These are phyloP conservation scores for Xylocampa areola DNA, from an alignment of 2,888 invertebrate genomes.

Conservation along the genomic window DNA sequence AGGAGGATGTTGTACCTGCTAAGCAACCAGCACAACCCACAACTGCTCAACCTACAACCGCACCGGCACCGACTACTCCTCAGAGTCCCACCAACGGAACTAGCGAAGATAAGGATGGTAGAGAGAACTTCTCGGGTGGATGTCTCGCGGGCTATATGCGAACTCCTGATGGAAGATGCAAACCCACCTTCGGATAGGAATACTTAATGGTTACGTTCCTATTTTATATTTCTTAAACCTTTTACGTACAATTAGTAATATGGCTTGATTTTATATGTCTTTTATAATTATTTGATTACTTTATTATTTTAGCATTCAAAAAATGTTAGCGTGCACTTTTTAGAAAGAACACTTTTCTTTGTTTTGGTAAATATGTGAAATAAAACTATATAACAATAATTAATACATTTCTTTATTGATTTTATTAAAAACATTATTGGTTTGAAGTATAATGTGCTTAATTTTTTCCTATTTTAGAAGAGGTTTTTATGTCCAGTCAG, in stretches of 20 bases:
- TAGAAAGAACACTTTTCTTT: no score
- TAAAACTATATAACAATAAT: no score
- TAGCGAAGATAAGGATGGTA: constrained; percentile 53
- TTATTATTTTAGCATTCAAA: background rate
- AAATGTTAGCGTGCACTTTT: no score
- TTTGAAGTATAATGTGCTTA: no score
- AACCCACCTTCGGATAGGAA: constrained; percentile 61
- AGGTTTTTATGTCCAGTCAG: no score
- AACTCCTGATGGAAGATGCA: constrained; percentile 80
- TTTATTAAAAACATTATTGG: no score
- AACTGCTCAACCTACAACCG: constrained; percentile 12
- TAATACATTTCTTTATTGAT: no score
- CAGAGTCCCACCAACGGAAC: constrained; percentile 7
- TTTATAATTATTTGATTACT: constrained; percentile 1
- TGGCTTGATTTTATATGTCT: background rate
- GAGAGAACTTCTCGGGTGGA: constrained; percentile 73
- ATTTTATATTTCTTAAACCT: background rate
- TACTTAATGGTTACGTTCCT: constrained; percentile 10
- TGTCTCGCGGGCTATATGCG: constrained; percentile 74
- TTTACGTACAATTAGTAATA: background rate
- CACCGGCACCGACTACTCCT: constrained; percentile 10
- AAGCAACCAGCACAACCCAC: constrained; percentile 9
- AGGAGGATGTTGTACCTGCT: background rate
- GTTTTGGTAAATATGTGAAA: no score
- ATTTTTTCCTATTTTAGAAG: no score